These are phyloP conservation scores for Catharus minimus DNA, from an alignment of 2,113 vertebrate species.

Conservation along the genomic window DNA sequence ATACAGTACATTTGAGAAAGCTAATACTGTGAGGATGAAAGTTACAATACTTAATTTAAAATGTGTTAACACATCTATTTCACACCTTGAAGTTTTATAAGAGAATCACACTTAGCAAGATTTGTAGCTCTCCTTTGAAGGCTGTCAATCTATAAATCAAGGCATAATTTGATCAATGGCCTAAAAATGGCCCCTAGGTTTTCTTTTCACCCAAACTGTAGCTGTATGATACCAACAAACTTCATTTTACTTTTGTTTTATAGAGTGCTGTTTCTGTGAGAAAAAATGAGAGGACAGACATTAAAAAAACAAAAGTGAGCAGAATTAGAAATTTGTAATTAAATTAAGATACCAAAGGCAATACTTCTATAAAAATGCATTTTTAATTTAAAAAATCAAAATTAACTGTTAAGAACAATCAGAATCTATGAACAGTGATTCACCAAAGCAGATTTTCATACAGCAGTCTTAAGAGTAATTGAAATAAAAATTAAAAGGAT, in stretches of 20 bases:
- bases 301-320: background rate
- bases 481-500: background rate
- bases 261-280: background rate
- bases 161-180: background rate
- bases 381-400: background rate
- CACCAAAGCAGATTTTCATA: background rate
- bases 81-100: background rate
- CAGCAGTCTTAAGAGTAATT: background rate
- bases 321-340: background rate
- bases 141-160: background rate
- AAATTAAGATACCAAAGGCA: background rate
- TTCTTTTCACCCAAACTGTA: background rate
- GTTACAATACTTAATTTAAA: background rate
- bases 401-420: background rate
- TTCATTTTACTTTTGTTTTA: background rate
- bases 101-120: background rate
- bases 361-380: background rate
- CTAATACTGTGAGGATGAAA: background rate
- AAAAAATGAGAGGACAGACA: background rate
- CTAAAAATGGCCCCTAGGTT: background rate
- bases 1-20: background rate
- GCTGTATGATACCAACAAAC: background rate
- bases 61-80: background rate
- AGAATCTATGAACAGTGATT: background rate
- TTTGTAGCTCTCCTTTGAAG: background rate